Evolutionary conservation across 1,140 invertebrate species (phyloP), one percentile per base, ranked within the genome.

Genomic region (Stenopsyche tienmushanensis): DNA sequence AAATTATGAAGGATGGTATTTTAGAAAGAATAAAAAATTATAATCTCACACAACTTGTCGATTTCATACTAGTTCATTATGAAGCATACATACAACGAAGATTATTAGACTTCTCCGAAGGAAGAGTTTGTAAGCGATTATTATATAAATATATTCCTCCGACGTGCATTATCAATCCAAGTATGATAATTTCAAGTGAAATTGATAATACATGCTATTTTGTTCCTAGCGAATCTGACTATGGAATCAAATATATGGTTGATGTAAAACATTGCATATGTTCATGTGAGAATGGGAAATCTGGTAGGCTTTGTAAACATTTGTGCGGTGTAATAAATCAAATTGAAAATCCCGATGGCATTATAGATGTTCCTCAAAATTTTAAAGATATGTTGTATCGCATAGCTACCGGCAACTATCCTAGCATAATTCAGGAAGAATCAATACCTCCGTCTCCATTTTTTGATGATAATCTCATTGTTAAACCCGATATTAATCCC

Each of bases 1-100:
- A 65, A 58, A 63, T 65, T n/a, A 69, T 65, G 63, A 69, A 69
- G 45, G 67, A 69, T 9, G 59, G 67, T 39, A 62, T 65, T 5
- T 25, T 69, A 20, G 57, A 69, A 20, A 41, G 67, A 49, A 65
- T 65, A 13, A 59, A 59, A 62, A 52, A 58, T 13, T 69, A 62
- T 25, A 62, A 57, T 65, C 29, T 65, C n/a, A 62, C 59, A 9
- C 66, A 69, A 57, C 29, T 69, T 8, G 55, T 69, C 17, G 66
- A 69, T 49, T 65, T 69, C 39, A 69, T 69, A 15, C 23, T 69
- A n/a, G 50, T 69, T 44, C 66, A 65, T 49, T 69, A 62, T 49
- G 66, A 69, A 62, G 26, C 39, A n/a, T 69, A 65, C 34, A 41
- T 69, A 21, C 54, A 24, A 21, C 41, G 62, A 20, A 64, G 62